phyloP scores from a whole-genome alignment of 1,140 invertebrate genomes.

The Oedothorax gibbosus region DNA sequence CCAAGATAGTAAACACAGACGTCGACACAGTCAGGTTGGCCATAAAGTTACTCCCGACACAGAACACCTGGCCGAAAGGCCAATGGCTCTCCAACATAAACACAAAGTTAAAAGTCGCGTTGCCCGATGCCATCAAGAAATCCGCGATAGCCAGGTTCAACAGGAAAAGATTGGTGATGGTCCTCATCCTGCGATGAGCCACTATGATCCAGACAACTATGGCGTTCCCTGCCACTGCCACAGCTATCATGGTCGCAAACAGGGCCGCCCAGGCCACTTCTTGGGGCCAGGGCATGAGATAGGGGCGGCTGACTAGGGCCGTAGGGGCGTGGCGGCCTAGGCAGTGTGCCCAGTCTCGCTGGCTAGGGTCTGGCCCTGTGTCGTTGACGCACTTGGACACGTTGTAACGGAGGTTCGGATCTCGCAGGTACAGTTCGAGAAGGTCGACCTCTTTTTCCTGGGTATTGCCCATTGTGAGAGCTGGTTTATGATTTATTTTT shows the following conservation, averaged over 20 bases:
- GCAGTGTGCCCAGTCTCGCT: constrained; percentile 50
- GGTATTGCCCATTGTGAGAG: too few species aligned
- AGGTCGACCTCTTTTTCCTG: neutral
- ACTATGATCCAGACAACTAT: constrained; percentile 92
- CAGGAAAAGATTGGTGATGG: constrained; percentile 68
- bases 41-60: constrained; percentile 89
- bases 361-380: constrained; percentile 6
- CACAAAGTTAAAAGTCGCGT: constrained; percentile 71
- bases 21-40: constrained; percentile 88
- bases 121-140: constrained; percentile 69
- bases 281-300: constrained; percentile 45
- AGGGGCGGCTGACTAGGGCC: constrained; percentile 44
- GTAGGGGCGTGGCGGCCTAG: constrained; percentile 41
- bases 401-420: constrained; percentile 15
- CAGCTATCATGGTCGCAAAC: constrained; percentile 75
- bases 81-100: constrained; percentile 76
- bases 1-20: constrained; percentile 91
- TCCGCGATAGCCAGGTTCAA: constrained; percentile 67
- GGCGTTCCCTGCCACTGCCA: constrained; percentile 84
- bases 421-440: constrained; percentile 27
- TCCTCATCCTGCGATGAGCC: constrained; percentile 75
- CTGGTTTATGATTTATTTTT: too few species aligned
- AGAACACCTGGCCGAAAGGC: constrained; percentile 87
- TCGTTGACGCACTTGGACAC: constrained; percentile 28
- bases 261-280: constrained; percentile 62